phyloP scores from a whole-genome alignment of 2,888 invertebrate species.

The Apodemia hepburni region DNA sequence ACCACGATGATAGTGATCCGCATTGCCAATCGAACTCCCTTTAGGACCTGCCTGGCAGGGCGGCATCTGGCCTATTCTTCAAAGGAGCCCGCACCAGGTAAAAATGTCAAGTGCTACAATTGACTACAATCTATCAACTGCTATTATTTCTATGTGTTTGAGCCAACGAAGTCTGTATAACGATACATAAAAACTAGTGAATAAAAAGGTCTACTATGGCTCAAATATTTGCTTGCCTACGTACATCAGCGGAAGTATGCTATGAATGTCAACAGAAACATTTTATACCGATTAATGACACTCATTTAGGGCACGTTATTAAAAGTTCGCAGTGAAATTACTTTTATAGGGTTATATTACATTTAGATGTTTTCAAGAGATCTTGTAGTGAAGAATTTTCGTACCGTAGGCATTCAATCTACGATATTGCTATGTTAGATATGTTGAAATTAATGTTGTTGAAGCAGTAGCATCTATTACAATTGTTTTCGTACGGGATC shows the following conservation, averaged over 20 bases:
- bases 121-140: no score
- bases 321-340: constrained; percentile 4
- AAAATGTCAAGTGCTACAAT: no score
- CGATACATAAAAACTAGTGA: neutral
- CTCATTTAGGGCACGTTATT: constrained; percentile 12
- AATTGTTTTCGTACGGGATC: no score
- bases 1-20: no score
- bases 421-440: no score
- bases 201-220: neutral
- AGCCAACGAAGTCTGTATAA: neutral
- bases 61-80: no score
- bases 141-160: no score
- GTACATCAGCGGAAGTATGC: constrained; percentile 18
- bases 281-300: constrained; percentile 24
- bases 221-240: constrained; percentile 10
- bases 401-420: neutral
- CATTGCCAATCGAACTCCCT: no score
- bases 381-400: neutral
- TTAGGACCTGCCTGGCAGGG: no score
- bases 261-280: constrained; percentile 21
- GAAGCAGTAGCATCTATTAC: no score
- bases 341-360: neutral
- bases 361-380: neutral
- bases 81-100: no score
- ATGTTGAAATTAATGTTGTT: no score